A percentile compares a stretch with the other conserved stretches of the same genome.
Conservation (phyloP, 2,888 invertebrate genomes). For the Apocheima hispidaria region DNA sequence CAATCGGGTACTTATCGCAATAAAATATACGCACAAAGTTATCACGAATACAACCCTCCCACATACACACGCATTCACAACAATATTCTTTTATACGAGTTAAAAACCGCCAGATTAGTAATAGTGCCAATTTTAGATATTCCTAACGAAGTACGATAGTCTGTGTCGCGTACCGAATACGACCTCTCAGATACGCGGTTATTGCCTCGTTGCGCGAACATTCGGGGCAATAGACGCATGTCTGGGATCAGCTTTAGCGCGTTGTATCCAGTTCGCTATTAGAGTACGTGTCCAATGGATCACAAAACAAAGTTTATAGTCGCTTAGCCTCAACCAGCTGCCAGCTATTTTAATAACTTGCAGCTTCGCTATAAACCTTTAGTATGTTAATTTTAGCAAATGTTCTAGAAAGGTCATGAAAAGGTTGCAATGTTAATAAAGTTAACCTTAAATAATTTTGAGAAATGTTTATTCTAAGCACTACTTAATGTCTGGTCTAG, state of each 20-base stretch:
- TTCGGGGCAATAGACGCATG: too few species aligned
- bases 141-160: too few species aligned
- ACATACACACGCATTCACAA: too few species aligned
- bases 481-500: neutral
- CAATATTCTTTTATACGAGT: too few species aligned
- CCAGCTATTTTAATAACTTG: conserved; percentile 7
- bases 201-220: too few species aligned
- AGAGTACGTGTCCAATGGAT: conserved; percentile 14
- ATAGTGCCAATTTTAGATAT: too few species aligned
- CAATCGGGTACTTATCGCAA: too few species aligned
- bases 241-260: too few species aligned
- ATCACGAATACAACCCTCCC: too few species aligned
- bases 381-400: conserved; percentile 11
- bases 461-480: neutral
- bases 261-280: conserved; percentile 8
- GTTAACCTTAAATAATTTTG: neutral
- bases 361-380: neutral
- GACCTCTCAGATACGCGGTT: neutral
- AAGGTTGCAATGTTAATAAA: conserved; percentile 2
- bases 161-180: too few species aligned
- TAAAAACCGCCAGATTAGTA: too few species aligned
- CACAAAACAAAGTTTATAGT: conserved; percentile 20
- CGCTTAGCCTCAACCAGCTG: conserved; percentile 13
- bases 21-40: too few species aligned
- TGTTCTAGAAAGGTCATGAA: neutral